These are phyloP conservation scores for Indri indri DNA, from an alignment of 2,113 vertebrate genomes.

Conservation along the genomic window DNA sequence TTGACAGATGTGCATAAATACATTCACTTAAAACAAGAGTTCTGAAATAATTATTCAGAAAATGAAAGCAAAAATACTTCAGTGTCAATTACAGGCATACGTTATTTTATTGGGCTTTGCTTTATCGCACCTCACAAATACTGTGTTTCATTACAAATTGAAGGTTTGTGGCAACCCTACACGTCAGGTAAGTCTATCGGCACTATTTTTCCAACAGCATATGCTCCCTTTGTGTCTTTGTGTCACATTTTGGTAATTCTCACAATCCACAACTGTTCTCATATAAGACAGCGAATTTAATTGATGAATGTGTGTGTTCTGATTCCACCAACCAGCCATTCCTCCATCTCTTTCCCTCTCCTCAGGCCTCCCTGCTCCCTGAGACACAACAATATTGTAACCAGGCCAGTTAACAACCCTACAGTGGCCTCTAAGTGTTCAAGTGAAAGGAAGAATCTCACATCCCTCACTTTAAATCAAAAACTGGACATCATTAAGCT, in stretches of 20 bases:
- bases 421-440: not conserved
- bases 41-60: not conserved
- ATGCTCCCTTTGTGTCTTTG: not conserved
- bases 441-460: not conserved
- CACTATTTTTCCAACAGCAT: not conserved
- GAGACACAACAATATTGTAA: not conserved
- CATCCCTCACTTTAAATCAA: not conserved
- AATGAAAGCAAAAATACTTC: conserved; percentile 13
- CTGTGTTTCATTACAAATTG: not conserved
- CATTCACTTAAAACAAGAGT: not conserved
- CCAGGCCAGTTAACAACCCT: not conserved
- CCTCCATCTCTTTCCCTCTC: not conserved
- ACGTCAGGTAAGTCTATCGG: not conserved
- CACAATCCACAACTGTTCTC: not conserved
- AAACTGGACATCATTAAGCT: not conserved
- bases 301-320: not conserved
- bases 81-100: not conserved
- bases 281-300: not conserved
- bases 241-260: not conserved
- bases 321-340: not conserved
- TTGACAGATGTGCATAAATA: not conserved
- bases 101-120: not conserved
- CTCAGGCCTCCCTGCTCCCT: not conserved
- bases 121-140: not conserved
- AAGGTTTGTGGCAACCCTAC: not conserved